Base-by-base conservation (phyloP, 2,888 invertebrate species). In the Tachina fera region DNA sequence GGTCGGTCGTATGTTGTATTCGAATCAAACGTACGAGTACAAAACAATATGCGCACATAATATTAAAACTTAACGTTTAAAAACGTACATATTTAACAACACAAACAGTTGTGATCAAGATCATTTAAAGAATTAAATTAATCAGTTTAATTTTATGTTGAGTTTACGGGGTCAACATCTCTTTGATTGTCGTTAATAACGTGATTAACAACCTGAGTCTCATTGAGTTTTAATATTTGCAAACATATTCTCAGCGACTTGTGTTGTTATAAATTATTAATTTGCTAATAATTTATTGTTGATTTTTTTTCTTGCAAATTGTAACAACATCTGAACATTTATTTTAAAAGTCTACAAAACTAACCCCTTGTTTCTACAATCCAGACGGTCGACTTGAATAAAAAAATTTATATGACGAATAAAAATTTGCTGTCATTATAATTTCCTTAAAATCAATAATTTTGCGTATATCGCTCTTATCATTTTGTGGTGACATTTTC, bases 151-250 rank as follows among this genome's bases (percentile, higher is more conserved):
- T 74, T 74, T 80, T 51, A 41, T 80, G 49, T 60, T 74, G 16
- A 74, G 67, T 39, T 81, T 67, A 68, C 74, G 49, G 67, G 67
- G 80, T 74, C 80, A 80, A 71, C 72, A 80, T 65, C 71, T 72
- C 65, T 80, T 72, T 47, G 49, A 72, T 63, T 58, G 79, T 49
- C 72, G 58, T 72, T 80, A 65, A 70, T 70, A 51, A 78, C 61
- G 45, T 16, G 60, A 70, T 53, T 70, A 60, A 45, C 51, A 70
- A 63, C 70, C 63, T 16, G 31, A 61, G 14, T 63, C 63, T 45
- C 79, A 79, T 71, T 71, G 71, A 63, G 39, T 63, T 71, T 71
- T 49, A 49, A 47, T 47, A 53, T 56, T 71, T 63, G 47, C 22
- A 61, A 13, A 60, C 16, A 65, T 43, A 45, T 31, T 31, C 53